These are phyloP conservation scores for Drosophila athabasca DNA, from an alignment of 1,140 invertebrate genomes.

Conservation along the genomic window DNA sequence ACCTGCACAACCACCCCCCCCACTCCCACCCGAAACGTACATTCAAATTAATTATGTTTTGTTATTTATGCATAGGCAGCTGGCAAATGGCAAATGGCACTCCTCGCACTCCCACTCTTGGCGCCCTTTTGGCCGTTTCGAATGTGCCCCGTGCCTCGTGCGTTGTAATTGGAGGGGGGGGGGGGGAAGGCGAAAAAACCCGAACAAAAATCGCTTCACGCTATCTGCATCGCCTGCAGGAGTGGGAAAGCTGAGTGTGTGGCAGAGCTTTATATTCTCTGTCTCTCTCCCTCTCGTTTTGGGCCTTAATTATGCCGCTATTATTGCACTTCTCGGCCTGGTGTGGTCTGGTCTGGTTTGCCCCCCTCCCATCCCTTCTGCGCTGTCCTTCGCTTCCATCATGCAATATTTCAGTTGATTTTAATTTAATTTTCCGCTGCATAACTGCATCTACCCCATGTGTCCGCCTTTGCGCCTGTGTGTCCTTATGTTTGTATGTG, in stretches of 20 bases:
- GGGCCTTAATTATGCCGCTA: constrained; percentile 70
- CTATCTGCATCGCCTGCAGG: constrained; percentile 23
- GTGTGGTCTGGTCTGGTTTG: too few species aligned
- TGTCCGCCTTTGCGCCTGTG: neutral
- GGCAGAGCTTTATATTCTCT: constrained; percentile 6
- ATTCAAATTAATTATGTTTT: constrained; percentile 81
- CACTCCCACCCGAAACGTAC: constrained; percentile 19
- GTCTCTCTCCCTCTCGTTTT: constrained; percentile 27
- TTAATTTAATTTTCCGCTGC: constrained; percentile 74
- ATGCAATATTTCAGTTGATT: constrained; percentile 77
- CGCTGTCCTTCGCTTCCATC: neutral
- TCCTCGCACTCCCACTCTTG: constrained; percentile 1
- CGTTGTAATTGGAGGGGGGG: constrained; percentile 24
- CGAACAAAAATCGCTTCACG: constrained; percentile 16
- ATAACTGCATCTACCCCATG: constrained; percentile 18
- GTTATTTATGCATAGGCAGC: constrained; percentile 76
- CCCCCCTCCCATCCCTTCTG: neutral
- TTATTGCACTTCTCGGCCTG: constrained; percentile 49
- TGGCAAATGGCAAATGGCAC: constrained; percentile 38
- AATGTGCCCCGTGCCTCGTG: constrained; percentile 3
- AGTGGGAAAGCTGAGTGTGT: neutral
- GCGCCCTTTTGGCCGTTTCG: constrained; percentile 30
- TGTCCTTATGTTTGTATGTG: neutral
- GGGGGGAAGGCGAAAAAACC: constrained; percentile 2
- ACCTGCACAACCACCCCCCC: constrained; percentile 9